Conservation (phyloP, 2,888 invertebrate species). For the Melangyna quadrimaculata region DNA sequence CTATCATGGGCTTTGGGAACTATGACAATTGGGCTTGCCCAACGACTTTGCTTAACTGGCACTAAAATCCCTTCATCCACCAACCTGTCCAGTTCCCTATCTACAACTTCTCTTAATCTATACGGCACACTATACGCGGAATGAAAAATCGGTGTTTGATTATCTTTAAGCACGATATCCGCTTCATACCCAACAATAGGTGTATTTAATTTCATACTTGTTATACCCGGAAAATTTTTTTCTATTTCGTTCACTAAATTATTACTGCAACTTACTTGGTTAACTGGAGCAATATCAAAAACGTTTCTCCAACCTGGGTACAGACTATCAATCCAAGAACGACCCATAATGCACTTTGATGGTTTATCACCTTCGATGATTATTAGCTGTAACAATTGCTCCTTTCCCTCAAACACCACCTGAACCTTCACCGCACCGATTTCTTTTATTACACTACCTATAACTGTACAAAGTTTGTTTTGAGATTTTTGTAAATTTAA, state of each 20-base stretch:
- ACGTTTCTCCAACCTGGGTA: conserved; percentile 1
- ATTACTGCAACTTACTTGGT: background rate
- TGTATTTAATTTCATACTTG: background rate
- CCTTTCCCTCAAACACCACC: conserved; percentile 17
- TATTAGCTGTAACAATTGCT: background rate
- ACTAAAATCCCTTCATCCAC: conserved; percentile 60
- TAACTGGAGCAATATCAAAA: background rate
- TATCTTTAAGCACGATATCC: conserved; percentile 9
- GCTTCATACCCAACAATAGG: conserved; percentile 22
- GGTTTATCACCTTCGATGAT: conserved; percentile 2
- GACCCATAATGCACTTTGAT: conserved; percentile 1
- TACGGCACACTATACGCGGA: conserved; percentile 72
- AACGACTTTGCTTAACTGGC: conserved; percentile 66
- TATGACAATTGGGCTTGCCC: conserved; percentile 74
- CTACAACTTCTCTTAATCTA: conserved; percentile 66
- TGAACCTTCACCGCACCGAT: conserved; percentile 4
- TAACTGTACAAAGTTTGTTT: conserved; percentile 25
- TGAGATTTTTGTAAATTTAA: background rate
- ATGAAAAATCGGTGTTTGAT: conserved; percentile 63
- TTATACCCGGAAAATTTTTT: background rate
- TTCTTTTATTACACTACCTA: conserved; percentile 7
- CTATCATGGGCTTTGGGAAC: conserved; percentile 72
- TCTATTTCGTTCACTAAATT: background rate
- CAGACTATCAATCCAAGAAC: conserved; percentile 12
- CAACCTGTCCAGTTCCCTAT: conserved; percentile 62